Evolutionary conservation across 2,113 vertebrate species (phyloP).

Genomic region (Pollimyrus isidori): DNA sequence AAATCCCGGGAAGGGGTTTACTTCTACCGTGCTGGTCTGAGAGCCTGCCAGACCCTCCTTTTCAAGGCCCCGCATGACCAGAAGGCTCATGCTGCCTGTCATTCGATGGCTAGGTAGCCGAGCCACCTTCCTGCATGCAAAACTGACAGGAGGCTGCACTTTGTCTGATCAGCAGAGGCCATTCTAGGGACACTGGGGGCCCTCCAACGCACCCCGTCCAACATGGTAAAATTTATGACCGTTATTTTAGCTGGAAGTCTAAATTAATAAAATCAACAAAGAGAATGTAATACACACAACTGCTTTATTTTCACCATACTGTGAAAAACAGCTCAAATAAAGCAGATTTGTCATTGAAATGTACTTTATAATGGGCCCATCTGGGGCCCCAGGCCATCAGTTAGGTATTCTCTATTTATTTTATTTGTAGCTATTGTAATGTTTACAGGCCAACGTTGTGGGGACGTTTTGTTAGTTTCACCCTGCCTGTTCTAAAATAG

Average conservation of each 20-base stretch:
- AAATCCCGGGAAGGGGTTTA: neutral
- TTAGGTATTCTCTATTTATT: neutral
- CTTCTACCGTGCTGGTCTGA: neutral
- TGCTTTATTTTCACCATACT: too few species aligned
- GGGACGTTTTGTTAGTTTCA: neutral
- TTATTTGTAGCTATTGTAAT: neutral
- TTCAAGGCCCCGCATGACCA: neutral
- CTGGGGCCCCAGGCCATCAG: neutral
- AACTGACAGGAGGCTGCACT: neutral
- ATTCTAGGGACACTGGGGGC: too few species aligned
- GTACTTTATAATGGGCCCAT: too few species aligned
- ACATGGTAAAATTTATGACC: too few species aligned
- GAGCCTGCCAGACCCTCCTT: neutral
- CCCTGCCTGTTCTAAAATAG: neutral
- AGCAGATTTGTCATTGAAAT: too few species aligned
- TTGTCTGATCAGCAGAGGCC: neutral
- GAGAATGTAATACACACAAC: too few species aligned
- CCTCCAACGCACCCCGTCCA: too few species aligned
- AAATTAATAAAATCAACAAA: too few species aligned
- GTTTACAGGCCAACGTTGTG: neutral
- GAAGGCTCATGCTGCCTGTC: neutral
- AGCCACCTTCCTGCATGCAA: neutral
- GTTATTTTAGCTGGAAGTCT: too few species aligned
- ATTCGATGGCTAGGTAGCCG: neutral
- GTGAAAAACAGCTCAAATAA: too few species aligned